A percentile compares a stretch with the other conserved stretches of the same genome.
Conservation (phyloP, 2,113 vertebrate genomes). For the Bucco capensis region DNA sequence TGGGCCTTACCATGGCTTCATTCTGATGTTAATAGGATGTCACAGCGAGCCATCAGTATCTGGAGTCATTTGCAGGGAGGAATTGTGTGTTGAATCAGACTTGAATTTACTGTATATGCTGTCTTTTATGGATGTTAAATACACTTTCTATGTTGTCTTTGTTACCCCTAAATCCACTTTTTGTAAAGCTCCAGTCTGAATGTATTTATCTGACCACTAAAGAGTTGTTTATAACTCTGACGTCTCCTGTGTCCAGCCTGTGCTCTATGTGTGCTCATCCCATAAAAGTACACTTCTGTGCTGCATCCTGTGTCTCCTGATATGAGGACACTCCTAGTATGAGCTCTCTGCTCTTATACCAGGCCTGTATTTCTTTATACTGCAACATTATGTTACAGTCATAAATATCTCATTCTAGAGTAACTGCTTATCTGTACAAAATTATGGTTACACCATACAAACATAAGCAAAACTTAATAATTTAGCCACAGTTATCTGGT, state of each 20-base stretch:
- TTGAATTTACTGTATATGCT: neutral
- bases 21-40: neutral
- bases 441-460: neutral
- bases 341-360: neutral
- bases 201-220: neutral
- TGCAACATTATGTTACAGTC: neutral
- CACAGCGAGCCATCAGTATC: neutral
- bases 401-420: neutral
- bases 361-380: neutral
- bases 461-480: neutral
- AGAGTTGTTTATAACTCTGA: fast-evolving
- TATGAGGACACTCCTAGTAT: neutral
- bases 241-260: neutral
- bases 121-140: neutral
- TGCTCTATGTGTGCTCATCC: neutral
- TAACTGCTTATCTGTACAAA: neutral
- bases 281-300: too few relatives aligned
- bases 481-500: neutral
- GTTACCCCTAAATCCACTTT: neutral
- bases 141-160: neutral
- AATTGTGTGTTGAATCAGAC: neutral
- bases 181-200: neutral
- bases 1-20: neutral
- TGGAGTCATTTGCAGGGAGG: neutral
- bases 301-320: neutral